These are phyloP conservation scores for Odontocerum albicorne DNA, from an alignment of 2,888 invertebrate genomes.

Conservation along the genomic window DNA sequence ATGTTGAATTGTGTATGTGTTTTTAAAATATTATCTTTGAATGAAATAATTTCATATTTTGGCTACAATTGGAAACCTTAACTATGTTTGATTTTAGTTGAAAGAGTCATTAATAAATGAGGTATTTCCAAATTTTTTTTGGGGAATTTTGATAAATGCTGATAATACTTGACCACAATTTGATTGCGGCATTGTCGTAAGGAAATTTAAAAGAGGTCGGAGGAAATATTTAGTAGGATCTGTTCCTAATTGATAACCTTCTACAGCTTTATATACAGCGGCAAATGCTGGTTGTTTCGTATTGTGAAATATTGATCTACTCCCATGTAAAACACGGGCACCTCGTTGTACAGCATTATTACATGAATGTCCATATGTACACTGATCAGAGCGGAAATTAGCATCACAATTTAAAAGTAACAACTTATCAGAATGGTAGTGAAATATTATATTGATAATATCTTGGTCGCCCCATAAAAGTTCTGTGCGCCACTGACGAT, in stretches of 20 bases:
- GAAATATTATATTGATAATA: conserved; percentile 88
- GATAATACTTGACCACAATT: conserved; percentile 50
- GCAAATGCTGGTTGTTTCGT: conserved; percentile 85
- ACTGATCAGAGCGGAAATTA: conserved; percentile 94
- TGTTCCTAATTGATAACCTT: conserved; percentile 64
- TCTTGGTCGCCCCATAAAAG: conserved; percentile 98
- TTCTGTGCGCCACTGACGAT: conserved; percentile 79
- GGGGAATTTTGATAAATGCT: conserved; percentile 47
- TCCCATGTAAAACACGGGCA: conserved; percentile 86
- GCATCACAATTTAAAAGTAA: conserved; percentile 81
- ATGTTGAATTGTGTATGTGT: too few species aligned
- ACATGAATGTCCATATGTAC: conserved; percentile 93
- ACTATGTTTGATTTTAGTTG: too few species aligned
- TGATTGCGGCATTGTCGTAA: conserved; percentile 44
- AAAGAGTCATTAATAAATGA: too few species aligned
- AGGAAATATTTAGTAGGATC: conserved; percentile 65
- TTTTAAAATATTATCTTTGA: too few species aligned
- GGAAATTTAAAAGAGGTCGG: conserved; percentile 50
- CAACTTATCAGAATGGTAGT: conserved; percentile 76
- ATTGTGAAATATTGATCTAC: conserved; percentile 82
- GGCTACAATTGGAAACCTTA: too few species aligned
- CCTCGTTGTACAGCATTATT: conserved; percentile 70
- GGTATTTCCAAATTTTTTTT: conserved; percentile 19
- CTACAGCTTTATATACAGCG: conserved; percentile 50
- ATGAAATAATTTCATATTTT: too few species aligned